Conservation (phyloP, 2,113 vertebrate species). For the Nycticryphes semicollaris region DNA sequence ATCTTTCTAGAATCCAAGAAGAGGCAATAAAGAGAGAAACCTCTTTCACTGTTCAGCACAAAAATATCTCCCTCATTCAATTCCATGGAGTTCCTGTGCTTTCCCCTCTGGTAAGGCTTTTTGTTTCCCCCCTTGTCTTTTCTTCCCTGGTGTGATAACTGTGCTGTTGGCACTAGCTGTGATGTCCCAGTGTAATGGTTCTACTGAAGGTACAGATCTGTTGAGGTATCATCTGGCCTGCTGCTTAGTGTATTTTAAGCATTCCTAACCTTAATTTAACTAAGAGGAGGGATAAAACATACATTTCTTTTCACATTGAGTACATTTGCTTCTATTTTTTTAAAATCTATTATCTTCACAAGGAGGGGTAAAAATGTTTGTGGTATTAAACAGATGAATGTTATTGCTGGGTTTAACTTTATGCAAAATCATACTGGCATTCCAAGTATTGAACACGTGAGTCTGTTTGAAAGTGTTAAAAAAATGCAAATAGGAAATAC, state of each 20-base stretch:
- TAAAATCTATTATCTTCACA: neutral
- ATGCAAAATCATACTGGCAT: neutral
- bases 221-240: neutral
- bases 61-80: slow-evolving; percentile 78
- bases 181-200: neutral
- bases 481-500: neutral
- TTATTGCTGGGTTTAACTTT: neutral
- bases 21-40: slow-evolving; percentile 54
- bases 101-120: slow-evolving; percentile 84
- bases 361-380: neutral
- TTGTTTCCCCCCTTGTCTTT: neutral
- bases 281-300: neutral
- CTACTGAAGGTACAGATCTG: neutral
- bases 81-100: slow-evolving; percentile 86
- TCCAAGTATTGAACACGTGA: neutral
- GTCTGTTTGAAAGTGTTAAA: neutral
- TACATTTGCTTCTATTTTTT: neutral
- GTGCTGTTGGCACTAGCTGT: neutral
- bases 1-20: slow-evolving; percentile 77
- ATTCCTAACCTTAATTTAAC: neutral
- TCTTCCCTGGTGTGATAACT: neutral
- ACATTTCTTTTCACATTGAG: neutral
- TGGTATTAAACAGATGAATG: neutral
- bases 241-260: neutral
- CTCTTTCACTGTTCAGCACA: slow-evolving; percentile 40